Evolutionary conservation across 1,140 invertebrate species (phyloP).

Genomic region (Apis mellifera): DNA sequence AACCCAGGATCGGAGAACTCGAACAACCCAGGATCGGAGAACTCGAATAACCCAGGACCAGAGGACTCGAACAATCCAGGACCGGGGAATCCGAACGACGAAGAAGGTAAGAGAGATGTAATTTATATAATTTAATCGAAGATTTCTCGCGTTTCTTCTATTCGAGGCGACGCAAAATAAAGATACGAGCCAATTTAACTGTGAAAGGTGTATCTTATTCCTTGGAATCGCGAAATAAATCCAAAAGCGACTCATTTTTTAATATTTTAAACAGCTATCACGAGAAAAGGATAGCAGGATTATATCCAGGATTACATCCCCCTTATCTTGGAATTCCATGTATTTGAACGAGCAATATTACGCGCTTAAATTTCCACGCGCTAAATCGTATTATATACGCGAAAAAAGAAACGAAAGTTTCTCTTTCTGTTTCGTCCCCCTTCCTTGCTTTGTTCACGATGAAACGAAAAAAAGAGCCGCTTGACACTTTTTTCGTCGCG

Average conservation of each 20-base stretch:
- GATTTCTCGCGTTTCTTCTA: not conserved
- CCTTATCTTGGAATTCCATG: slow-evolving; percentile 24
- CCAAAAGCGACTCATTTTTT: not conserved
- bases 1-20: too few relatives aligned
- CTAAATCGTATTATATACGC: too few relatives aligned
- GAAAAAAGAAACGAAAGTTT: not conserved
- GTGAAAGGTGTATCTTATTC: not conserved
- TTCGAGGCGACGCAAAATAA: not conserved
- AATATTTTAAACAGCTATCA: slow-evolving; percentile 54
- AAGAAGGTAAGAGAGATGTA: not conserved
- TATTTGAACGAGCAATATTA: slow-evolving; percentile 54
- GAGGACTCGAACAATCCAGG: too few relatives aligned
- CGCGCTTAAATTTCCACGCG: not conserved
- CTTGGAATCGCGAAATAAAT: slow-evolving; percentile 40
- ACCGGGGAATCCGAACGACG: too few relatives aligned
- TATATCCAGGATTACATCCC: too few relatives aligned
- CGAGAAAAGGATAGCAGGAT: not conserved
- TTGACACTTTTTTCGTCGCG: not conserved
- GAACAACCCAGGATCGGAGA: too few relatives aligned
- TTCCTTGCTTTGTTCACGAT: too few relatives aligned
- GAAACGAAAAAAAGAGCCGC: not conserved
- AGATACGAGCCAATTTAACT: not conserved
- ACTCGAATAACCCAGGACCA: too few relatives aligned
- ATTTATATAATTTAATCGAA: not conserved
- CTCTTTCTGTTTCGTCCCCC: not conserved